Evolutionary conservation across 1,140 invertebrate species (phyloP), one percentile per base, ranked within the genome.

Genomic region (Macrobrachium nipponense): DNA sequence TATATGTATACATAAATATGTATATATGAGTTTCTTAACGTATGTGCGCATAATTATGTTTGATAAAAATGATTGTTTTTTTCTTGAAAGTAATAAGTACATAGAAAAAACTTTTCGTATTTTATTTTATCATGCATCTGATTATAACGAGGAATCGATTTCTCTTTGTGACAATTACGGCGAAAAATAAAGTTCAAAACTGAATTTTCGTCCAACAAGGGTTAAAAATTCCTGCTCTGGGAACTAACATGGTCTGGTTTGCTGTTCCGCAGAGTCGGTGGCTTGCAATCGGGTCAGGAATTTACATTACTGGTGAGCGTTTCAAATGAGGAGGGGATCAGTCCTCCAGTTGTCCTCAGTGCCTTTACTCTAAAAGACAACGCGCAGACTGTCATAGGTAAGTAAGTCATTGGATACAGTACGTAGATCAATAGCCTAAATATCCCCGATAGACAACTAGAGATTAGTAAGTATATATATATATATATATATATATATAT

Each of bases 351-450:
- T 17, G 76, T 86, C 4, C 77, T 86, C 58, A 86, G 83, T 79
- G 83, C 83, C 76, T 86, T 86, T 68, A 86, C 83, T 15, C 83
- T 86, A n/a, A 80, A 62, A 61, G 83, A 86, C 66, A 77, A 84
- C 61, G 75, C 82, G 3, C 82, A 84, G 73, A 84, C 82, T 3
- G 81, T 83, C 59, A 83, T 83, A 51, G 81, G 81, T 83, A n/a
- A 83, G 81, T 75, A 20, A 10, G 27, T n/a, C 10, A 20, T n/a
- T 36, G 20, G 10, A 20, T 20, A 15, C 1, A 36, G 27, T 36
- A 36, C 27, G 27, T 36, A 36, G 27, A 36, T 36, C 27, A 36
- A 36, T 36, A 36, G 27, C 27, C 27, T 36, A 36, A 36, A 36
- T 2, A 36, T 36, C 27, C 27, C 27, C 4, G 27, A 36, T 36